Conservation (phyloP, 2,113 vertebrate species). For the Gavia stellata region DNA sequence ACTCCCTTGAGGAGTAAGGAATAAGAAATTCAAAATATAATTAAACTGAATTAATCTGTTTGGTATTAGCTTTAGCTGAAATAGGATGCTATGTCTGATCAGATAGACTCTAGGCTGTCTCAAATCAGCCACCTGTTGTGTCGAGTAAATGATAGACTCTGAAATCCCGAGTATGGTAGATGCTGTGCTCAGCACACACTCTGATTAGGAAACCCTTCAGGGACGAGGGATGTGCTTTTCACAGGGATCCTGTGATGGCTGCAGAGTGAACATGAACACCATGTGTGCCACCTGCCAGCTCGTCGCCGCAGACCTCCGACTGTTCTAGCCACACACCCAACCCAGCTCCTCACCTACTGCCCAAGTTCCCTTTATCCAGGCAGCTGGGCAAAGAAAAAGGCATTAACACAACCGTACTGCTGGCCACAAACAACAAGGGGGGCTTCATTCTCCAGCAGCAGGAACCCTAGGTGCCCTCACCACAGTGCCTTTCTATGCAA, state of each 20-base stretch:
- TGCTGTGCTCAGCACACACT: not conserved
- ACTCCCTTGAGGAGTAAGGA: not conserved
- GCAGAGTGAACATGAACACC: not conserved
- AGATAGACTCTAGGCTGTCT: not conserved
- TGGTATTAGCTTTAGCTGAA: not conserved
- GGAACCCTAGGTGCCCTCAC: not conserved
- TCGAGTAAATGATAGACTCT: not conserved
- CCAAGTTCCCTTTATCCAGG: not conserved
- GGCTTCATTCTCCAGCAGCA: not conserved
- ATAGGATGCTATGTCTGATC: not conserved
- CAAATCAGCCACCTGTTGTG: conserved; percentile 8
- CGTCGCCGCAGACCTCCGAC: not conserved
- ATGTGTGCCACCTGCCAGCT: not conserved
- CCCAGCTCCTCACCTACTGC: not conserved
- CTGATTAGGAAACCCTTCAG: not conserved
- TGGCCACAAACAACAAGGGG: not conserved
- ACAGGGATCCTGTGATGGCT: not conserved
- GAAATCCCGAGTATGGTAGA: not conserved
- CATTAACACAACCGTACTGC: not conserved
- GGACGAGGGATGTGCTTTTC: not conserved
- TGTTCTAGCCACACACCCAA: not conserved
- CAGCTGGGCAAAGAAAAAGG: not conserved
- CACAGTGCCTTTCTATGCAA: not conserved
- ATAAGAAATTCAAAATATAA: conserved; percentile 18
- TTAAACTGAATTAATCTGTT: conserved; percentile 33